Evolutionary conservation across 1,140 invertebrate species (phyloP).

Genomic region (Papilio dardanus): DNA sequence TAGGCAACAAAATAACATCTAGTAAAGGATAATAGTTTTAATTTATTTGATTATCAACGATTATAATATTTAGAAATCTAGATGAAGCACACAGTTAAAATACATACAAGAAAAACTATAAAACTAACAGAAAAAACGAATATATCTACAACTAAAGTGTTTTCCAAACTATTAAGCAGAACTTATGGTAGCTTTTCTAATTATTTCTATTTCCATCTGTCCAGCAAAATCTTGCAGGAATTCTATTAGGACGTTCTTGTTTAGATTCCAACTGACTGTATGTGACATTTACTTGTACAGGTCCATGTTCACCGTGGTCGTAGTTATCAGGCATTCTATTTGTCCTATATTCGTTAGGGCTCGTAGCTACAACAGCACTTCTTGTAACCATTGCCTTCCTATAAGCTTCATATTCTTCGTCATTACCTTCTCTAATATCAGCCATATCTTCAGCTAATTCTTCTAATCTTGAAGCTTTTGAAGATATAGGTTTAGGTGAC

Average conservation of each 20-base stretch:
- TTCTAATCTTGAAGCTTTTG: slow-evolving; percentile 62
- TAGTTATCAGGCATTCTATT: slow-evolving; percentile 42
- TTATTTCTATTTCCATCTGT: slow-evolving; percentile 56
- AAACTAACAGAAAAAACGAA: slow-evolving; percentile 9
- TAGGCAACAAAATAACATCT: background rate
- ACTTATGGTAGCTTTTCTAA: slow-evolving; percentile 28
- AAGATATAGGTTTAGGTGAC: slow-evolving; percentile 37
- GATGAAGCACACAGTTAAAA: background rate
- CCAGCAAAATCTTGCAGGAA: slow-evolving; percentile 72
- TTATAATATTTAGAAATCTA: slow-evolving; percentile 1
- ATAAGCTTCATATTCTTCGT: slow-evolving; percentile 51
- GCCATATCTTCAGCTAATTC: slow-evolving; percentile 63
- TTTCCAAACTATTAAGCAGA: background rate
- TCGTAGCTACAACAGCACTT: slow-evolving; percentile 29
- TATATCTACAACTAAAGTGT: background rate
- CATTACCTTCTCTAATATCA: slow-evolving; percentile 50
- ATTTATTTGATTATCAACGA: background rate
- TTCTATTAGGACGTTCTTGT: slow-evolving; percentile 52
- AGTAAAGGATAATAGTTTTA: background rate
- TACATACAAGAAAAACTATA: background rate
- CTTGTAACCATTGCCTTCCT: slow-evolving; percentile 3
- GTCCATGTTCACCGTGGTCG: slow-evolving; percentile 57
- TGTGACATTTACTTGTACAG: slow-evolving; percentile 37
- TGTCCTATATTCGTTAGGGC: background rate
- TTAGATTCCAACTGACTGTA: slow-evolving; percentile 45